These are phyloP conservation scores for Cyphomyrus discorhynchus DNA, from an alignment of 2,113 vertebrate genomes.

Conservation along the genomic window DNA sequence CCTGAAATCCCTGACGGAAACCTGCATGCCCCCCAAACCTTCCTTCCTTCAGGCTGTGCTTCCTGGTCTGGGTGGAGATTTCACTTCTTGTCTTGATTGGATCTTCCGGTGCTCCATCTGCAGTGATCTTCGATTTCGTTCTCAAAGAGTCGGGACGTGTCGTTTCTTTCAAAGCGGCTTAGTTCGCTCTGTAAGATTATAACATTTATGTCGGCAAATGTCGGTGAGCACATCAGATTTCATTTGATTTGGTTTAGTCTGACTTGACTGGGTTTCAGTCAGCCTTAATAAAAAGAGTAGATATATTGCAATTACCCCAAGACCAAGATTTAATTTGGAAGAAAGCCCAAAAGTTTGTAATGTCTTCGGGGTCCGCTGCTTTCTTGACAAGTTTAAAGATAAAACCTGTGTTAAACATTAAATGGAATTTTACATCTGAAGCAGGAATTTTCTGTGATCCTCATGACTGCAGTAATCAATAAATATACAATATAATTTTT, in stretches of 20 bases:
- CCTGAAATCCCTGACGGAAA: neutral
- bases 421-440: neutral
- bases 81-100: neutral
- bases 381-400: neutral
- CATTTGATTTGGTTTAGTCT: slow-evolving; percentile 6
- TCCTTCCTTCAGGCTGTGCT: neutral
- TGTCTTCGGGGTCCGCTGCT: neutral
- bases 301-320: neutral
- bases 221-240: neutral
- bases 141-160: neutral
- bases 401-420: slow-evolving; percentile 1
- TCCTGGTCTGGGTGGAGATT: neutral
- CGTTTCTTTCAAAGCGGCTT: neutral
- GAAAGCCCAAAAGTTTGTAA: neutral
- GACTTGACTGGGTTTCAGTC: neutral
- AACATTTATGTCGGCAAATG: neutral
- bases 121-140: neutral
- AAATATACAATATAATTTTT: neutral
- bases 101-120: neutral
- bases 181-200: neutral
- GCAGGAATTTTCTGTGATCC: neutral
- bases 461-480: neutral
- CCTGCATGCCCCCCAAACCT: neutral
- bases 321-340: neutral
- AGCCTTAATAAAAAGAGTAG: neutral